Percentiles rank a stretch among this genome's conserved stretches.
phyloP scores from a whole-genome alignment of 2,113 vertebrate genomes.

The Leiothrix lutea region DNA sequence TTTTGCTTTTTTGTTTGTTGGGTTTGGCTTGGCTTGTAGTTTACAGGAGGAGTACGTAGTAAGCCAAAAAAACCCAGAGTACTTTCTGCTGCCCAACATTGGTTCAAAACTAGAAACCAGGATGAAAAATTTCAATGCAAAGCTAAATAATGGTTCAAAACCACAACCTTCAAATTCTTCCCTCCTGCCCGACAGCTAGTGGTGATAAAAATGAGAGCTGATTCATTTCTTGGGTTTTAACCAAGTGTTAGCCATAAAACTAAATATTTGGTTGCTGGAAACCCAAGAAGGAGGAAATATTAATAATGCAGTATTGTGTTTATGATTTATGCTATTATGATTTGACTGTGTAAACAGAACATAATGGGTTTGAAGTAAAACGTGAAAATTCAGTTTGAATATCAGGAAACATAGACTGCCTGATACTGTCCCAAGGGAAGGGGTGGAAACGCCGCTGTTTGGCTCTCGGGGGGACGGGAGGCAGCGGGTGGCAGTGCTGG shows the following conservation, averaged over 20 bases:
- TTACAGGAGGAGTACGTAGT: neutral
- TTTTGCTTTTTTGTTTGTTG: neutral
- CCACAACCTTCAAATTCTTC: neutral
- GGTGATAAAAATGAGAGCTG: slow-evolving; percentile 17
- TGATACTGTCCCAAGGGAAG: neutral
- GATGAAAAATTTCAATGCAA: neutral
- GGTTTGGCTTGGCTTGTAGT: neutral
- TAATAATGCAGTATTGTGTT: slow-evolving; percentile 16
- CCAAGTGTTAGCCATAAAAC: slow-evolving; percentile 1
- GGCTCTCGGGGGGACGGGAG: accelerated
- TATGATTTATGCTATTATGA: slow-evolving; percentile 19
- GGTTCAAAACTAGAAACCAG: neutral
- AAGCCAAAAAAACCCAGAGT: neutral
- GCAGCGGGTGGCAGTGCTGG: neutral
- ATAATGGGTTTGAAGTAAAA: neutral
- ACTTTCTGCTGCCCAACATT: neutral
- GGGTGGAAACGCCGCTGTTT: neutral
- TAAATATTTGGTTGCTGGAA: slow-evolving; percentile 23
- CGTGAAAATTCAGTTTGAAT: neutral
- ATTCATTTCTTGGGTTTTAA: slow-evolving; percentile 38
- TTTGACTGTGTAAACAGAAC: neutral
- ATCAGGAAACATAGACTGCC: neutral
- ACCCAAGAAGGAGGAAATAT: slow-evolving; percentile 6
- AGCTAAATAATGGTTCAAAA: neutral
- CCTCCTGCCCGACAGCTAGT: neutral